phyloP scores from a whole-genome alignment of 1,140 invertebrate genomes.

The Trichomalopsis sarcophagae region DNA sequence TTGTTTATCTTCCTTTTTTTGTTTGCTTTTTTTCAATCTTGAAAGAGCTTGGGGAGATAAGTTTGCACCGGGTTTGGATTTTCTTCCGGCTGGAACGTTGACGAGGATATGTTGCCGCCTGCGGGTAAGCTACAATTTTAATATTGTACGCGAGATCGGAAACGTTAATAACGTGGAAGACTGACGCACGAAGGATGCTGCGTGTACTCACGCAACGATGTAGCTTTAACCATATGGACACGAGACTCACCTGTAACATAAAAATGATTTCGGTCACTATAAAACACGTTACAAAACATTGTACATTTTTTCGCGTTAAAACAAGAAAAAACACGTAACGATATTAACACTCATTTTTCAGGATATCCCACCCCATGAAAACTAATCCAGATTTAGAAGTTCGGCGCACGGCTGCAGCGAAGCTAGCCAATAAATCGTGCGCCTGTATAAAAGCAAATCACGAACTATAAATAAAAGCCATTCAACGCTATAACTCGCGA shows the following conservation, averaged over 20 bases:
- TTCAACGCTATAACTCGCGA: background rate
- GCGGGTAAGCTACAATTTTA: no score
- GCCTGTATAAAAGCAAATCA: constrained; percentile 18
- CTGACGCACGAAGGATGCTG: background rate
- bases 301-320: background rate
- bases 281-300: background rate
- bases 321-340: background rate
- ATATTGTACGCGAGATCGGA: no score
- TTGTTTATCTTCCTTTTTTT: background rate
- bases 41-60: background rate
- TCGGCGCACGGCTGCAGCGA: no score
- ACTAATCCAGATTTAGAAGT: constrained; percentile 28
- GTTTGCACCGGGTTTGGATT: constrained; percentile 1
- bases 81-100: background rate
- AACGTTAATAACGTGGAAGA: background rate
- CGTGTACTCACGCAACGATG: background rate
- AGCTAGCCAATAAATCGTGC: background rate
- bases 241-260: constrained; percentile 13
- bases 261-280: background rate
- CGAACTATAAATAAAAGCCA: constrained; percentile 6
- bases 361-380: background rate
- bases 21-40: background rate
- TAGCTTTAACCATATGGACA: background rate
- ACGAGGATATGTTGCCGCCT: background rate
- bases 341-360: background rate